A percentile compares a stretch with the other conserved stretches of the same genome.
phyloP scores from a whole-genome alignment of 2,797 vertebrate genomes.

The Linurgus olivaceus region DNA sequence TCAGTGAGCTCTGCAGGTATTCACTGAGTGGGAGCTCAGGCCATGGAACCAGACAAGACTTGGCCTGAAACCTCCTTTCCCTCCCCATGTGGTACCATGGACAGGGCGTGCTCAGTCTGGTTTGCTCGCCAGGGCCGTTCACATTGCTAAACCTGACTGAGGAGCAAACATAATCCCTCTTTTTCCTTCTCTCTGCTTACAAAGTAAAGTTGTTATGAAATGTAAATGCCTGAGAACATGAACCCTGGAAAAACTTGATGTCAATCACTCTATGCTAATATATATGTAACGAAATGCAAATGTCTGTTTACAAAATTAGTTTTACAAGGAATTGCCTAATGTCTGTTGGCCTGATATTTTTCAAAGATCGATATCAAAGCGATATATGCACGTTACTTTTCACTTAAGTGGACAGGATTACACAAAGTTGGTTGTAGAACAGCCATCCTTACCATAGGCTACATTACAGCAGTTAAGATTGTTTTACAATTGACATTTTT shows the following conservation, averaged over 20 bases:
- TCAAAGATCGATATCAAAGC: slow-evolving; percentile 2
- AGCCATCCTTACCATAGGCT: background rate
- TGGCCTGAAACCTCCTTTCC: background rate
- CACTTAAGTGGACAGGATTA: slow-evolving; percentile 27
- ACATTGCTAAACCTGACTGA: background rate
- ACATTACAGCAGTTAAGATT: background rate
- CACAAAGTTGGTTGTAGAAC: slow-evolving; percentile 17
- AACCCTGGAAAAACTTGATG: background rate
- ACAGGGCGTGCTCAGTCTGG: accelerated
- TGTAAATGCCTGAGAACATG: background rate
- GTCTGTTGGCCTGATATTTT: slow-evolving; percentile 11
- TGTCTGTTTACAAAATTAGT: slow-evolving; percentile 16
- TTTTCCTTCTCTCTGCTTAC: background rate
- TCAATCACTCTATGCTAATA: background rate
- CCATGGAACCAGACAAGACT: background rate
- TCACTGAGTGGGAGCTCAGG: background rate
- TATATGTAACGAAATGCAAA: background rate
- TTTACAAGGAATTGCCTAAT: slow-evolving; percentile 18
- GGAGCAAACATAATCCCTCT: background rate
- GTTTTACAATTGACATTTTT: slow-evolving; percentile 17
- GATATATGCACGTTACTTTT: slow-evolving; percentile 5
- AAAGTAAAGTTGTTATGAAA: background rate
- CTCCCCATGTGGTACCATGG: accelerated
- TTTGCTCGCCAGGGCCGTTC: background rate
- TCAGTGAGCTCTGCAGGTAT: background rate